A percentile compares a stretch with the other conserved stretches of the same genome.
Evolutionary conservation across 2,888 invertebrate genomes (phyloP).

Genomic region (Onthophagus sagittarius): DNA sequence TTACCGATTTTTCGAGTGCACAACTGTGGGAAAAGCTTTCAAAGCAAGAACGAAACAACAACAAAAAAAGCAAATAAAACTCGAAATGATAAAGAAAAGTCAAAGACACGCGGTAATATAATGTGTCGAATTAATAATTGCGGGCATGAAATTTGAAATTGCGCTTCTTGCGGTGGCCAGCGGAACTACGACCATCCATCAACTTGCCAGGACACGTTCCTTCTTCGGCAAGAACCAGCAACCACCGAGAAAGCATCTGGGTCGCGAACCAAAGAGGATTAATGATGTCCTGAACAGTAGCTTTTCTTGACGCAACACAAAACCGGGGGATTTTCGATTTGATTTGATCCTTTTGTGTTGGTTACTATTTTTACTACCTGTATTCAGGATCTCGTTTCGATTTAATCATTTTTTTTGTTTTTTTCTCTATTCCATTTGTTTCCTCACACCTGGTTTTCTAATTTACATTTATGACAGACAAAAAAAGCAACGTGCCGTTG

Average conservation of each 20-base stretch:
- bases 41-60: no score
- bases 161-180: conserved; percentile 32
- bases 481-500: background rate
- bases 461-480: background rate
- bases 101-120: conserved; percentile 36
- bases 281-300: conserved; percentile 42
- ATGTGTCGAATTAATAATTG: conserved; percentile 48
- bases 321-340: conserved; percentile 32
- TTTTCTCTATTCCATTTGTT: background rate
- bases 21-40: no score
- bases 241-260: background rate
- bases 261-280: conserved; percentile 37
- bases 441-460: background rate
- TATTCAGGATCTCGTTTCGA: background rate
- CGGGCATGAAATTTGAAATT: conserved; percentile 49
- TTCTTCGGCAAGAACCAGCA: conserved; percentile 27
- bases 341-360: conserved; percentile 8
- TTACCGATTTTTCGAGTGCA: no score
- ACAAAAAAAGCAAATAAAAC: background rate
- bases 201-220: conserved; percentile 29
- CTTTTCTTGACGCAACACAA: conserved; percentile 33
- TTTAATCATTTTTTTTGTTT: background rate
- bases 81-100: conserved; percentile 23
- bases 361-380: background rate
- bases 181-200: conserved; percentile 14